Base-by-base conservation (phyloP, 2,888 invertebrate genomes). In the Melanostoma mellinum region DNA sequence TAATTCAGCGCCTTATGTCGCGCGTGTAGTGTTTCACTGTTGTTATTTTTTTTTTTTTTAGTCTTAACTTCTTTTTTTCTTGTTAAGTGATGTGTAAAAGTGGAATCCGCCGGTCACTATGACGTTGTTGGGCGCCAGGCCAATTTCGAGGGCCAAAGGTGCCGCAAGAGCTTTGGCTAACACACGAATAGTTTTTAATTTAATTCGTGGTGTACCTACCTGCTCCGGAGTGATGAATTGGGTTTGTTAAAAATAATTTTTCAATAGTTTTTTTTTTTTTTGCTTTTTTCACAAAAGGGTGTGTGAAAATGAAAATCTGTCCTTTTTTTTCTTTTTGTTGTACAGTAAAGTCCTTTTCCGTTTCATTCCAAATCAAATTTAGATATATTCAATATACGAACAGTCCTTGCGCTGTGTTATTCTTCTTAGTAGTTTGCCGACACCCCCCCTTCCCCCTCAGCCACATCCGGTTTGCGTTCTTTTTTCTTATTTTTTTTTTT, bases 1-100 rank as follows among this genome's bases (percentile, higher is more conserved):
- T 71, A 61, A 71, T 79, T 52, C 84, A 67, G 71, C 75, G 78
- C 74, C 74, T 75, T 61, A 84, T 84, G 84, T 61, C 79, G 79
- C 79, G 84, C 74, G 84, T 79, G 65, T 84, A 79, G 84, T 84
- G 53, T 58, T 72, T 68, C 33, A 67, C 6, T 4, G 48, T 65
- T 68, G 42, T 71, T 61, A 44, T 46, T 50, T 65, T 55, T 40
- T 50, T 65, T 55, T 40, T 67, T 46, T 46, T 38, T 50, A 48
- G 38, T 56, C 30, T 60, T 40, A 36, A 32, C 9, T 20, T 63
- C 35, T 32, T 50, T 63, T 46, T 44, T 55, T 76, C 38, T 53
- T 46, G 10, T 36, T 40, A 73, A 77, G 73, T 78, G 82, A 82
- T 82, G 73, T 77, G 82, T 74, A 73, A 74, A 50, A 78, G 82